Evolutionary conservation across 2,888 invertebrate genomes (phyloP), one percentile per base, ranked within the genome.

Genomic region (Fabriciana adippe): DNA sequence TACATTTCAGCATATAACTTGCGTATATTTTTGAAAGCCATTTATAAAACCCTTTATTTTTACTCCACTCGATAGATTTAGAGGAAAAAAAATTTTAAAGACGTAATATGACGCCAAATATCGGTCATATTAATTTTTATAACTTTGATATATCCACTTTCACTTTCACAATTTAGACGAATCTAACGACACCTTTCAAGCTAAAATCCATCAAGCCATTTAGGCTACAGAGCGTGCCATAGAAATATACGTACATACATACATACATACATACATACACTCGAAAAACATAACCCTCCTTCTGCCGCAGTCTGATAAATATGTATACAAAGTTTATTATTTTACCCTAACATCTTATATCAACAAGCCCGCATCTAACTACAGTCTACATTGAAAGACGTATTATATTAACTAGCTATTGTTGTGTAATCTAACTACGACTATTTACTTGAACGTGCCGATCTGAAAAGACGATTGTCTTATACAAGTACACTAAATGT

Each of bases 301-400:
- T 26, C 26, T 26, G 26, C 0, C 26, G 26, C 26, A 26, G 47
- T 26, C 15, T 5, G 4, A 8, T 1, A 21, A 47, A 59, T 47
- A 3, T 11, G 31, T 14, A 31, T 18, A 31, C 47, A 64, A 55
- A 16, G 48, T 14, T 59, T 50, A 51, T 61, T 3, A 51, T 61
- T 53, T 35, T 51, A 48, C 35, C n/a, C 48, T 18, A 3, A 54
- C 26, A 61, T n/a, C 55, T 50, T 50, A 26, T 64, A 55, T 47
- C 64, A 67, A 70, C 63, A 66, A 54, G 64, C 71, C 71, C 71
- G 71, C 71, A 71, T 71, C 64, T n/a, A 66, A 21, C 16, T 61
- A 35, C 55, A 35, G 59, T 65, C 56, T 65, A 55, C 61, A 60
- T 61, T 61, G 48, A 53, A 47, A 35, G 55, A 48, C 47, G 31